A percentile compares a stretch with the other conserved stretches of the same genome.
Conservation (phyloP, 2,113 vertebrate genomes). For the Chitala chitala region DNA sequence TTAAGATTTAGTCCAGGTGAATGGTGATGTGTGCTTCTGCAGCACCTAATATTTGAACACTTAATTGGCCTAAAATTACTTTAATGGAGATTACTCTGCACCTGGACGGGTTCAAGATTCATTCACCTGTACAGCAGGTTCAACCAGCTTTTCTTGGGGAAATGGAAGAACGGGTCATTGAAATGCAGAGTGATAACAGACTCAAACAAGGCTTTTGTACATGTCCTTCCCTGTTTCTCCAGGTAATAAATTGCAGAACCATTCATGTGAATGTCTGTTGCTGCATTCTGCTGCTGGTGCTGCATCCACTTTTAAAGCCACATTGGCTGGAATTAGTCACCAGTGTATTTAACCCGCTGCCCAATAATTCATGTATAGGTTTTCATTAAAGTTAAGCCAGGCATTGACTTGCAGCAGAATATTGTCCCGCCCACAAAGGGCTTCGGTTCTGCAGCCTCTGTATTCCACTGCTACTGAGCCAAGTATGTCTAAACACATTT, state of each 20-base stretch:
- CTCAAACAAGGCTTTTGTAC: neutral
- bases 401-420: neutral
- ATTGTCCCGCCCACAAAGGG: slow-evolving; percentile 1
- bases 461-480: neutral
- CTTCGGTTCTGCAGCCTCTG: neutral
- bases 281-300: neutral
- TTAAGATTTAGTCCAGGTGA: neutral
- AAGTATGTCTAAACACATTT: neutral
- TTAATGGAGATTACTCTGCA: neutral
- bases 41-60: neutral
- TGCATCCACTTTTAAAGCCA: neutral
- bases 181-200: neutral
- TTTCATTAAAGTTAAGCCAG: neutral
- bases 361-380: too few relatives aligned
- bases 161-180: neutral
- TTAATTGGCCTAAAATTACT: neutral
- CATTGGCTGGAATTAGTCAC: neutral
- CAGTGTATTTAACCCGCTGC: neutral
- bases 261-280: neutral
- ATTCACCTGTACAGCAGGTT: neutral
- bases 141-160: neutral
- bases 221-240: neutral
- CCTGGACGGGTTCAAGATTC: neutral
- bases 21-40: neutral
- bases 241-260: too few relatives aligned